Conservation (phyloP, 92 coral and sea anemone genomes). For the Parazoanthus atlanticus region DNA sequence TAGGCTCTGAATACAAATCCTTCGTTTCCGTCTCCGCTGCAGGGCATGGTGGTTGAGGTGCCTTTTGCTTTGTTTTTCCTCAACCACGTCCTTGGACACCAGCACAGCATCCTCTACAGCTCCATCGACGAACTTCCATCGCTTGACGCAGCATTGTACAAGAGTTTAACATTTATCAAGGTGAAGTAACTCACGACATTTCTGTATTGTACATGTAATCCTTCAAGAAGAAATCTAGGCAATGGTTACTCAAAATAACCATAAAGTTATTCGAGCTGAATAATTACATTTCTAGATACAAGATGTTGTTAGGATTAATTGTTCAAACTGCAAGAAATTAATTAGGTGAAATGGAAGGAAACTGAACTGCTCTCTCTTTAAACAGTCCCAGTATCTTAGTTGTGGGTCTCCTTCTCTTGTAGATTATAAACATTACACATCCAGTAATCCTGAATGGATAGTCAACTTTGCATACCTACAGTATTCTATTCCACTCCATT, state of each 20-base stretch:
- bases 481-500: background rate
- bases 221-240: too few species aligned
- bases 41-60: slow-evolving; percentile 98
- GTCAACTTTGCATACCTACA: background rate
- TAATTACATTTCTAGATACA: background rate
- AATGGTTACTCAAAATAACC: too few species aligned
- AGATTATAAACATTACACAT: background rate
- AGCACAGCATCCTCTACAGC: slow-evolving; percentile 90
- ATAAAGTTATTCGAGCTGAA: too few species aligned
- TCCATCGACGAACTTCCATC: slow-evolving; percentile 98
- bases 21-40: slow-evolving; percentile 5
- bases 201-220: too few species aligned
- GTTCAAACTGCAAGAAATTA: too few species aligned
- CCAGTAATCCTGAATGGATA: background rate
- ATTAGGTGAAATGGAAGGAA: background rate
- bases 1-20: too few species aligned
- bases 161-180: slow-evolving; percentile 91
- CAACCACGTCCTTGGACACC: slow-evolving; percentile 88
- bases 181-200: slow-evolving; percentile 37
- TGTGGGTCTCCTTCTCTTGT: background rate
- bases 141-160: slow-evolving; percentile 90
- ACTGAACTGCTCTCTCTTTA: background rate
- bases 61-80: slow-evolving; percentile 96
- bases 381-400: background rate
- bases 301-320: background rate